Evolutionary conservation across 1,140 invertebrate genomes (phyloP).

Genomic region (Mercenaria mercenaria): DNA sequence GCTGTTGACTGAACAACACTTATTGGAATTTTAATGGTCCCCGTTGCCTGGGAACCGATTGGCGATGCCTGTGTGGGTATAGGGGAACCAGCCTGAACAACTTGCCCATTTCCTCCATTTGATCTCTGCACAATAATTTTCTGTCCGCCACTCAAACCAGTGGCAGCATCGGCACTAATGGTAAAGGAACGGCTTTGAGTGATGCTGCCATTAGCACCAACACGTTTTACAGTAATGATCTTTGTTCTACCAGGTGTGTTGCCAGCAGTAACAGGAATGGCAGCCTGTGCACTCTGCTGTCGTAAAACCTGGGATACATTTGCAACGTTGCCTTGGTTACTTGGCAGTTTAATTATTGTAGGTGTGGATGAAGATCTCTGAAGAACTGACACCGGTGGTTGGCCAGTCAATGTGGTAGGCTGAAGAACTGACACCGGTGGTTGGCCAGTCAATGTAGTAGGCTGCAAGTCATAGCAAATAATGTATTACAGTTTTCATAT

Average conservation of each 20-base stretch:
- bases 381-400: slow-evolving; percentile 30
- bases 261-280: background rate
- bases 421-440: slow-evolving; percentile 22
- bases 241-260: slow-evolving; percentile 50
- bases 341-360: slow-evolving; percentile 70
- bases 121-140: slow-evolving; percentile 56
- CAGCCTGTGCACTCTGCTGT: slow-evolving; percentile 3
- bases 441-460: slow-evolving; percentile 8
- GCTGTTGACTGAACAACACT: slow-evolving; percentile 31
- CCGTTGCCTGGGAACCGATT: background rate
- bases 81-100: slow-evolving; percentile 18
- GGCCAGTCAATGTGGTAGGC: slow-evolving; percentile 26
- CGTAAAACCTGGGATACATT: background rate
- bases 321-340: background rate
- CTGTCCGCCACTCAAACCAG: slow-evolving; percentile 34
- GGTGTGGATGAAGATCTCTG: slow-evolving; percentile 70
- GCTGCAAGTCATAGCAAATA: too few relatives aligned
- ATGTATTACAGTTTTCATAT: too few relatives aligned
- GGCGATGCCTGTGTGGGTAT: background rate
- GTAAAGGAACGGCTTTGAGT: slow-evolving; percentile 66
- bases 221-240: slow-evolving; percentile 76
- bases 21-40: slow-evolving; percentile 37
- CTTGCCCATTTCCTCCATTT: slow-evolving; percentile 39
- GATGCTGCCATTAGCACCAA: slow-evolving; percentile 68
- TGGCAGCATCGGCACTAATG: slow-evolving; percentile 44